Base-by-base conservation (phyloP, 2,888 invertebrate species). In the Eutolmus rufibarbis region DNA sequence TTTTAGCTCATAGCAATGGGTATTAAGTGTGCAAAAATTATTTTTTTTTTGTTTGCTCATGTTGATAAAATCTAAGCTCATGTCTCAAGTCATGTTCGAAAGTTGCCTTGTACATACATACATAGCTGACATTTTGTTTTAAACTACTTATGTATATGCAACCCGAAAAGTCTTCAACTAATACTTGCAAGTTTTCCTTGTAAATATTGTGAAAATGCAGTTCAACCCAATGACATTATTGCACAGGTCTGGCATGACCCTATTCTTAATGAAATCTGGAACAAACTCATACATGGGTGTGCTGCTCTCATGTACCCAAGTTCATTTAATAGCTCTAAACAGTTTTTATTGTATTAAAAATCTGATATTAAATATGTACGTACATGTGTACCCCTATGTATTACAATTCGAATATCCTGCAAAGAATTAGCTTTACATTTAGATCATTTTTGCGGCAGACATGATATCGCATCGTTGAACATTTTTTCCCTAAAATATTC, bases 201-300 rank as follows among this genome's bases (percentile, higher is more conserved):
- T 56, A 81, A 81, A 81, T 56, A 81, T 31, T 56, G 23, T 56
- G 34, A 84, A 84, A 66, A 66, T 84, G 82, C 82, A 84, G 40
- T 84, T 66, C 82, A 84, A 66, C 19, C 82, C 82, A 56, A 84
- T 66, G 56, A 81, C 81, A 56, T 87, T 86, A 88, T 88, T 79
- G 88, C 88, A 88, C 84, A 82, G 87, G 81, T 76, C 87, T 86
- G 74, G 86, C 51, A 85, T 88, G 88, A 88, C 88, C 88, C 74
- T 82, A 87, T 87, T 88, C 81, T 82, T 51, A 82, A 43, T 84
- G 74, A 86, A 86, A 88, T 88, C 87, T 88, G 86, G 88, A 87
- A 79, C 88, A 88, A 87, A 88, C 88, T 85, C 84, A 86, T 81
- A 87, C 87, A 82, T 34, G 66, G 40, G 28, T 66, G 28, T n/a